Evolutionary conservation across 2,888 invertebrate genomes (phyloP).

Genomic region (Hipparchia semele): DNA sequence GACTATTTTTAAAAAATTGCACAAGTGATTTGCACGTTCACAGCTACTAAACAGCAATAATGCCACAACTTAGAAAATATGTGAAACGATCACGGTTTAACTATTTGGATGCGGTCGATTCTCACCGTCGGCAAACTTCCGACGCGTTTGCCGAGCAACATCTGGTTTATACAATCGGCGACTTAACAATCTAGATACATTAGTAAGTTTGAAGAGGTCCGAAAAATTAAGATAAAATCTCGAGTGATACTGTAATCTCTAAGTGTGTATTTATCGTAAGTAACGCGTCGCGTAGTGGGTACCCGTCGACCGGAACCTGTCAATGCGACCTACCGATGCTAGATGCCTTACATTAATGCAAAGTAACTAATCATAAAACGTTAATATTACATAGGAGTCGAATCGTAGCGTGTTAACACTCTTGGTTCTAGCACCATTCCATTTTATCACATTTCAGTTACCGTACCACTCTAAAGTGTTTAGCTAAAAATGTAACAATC

Average conservation of each 20-base stretch:
- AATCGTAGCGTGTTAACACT: conserved; percentile 83
- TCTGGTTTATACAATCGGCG: conserved; percentile 70
- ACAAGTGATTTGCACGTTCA: conserved; percentile 82
- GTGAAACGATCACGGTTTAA: conserved; percentile 64
- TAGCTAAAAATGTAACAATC: conserved; percentile 84
- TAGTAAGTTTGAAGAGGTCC: conserved; percentile 77
- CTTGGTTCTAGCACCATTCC: conserved; percentile 84
- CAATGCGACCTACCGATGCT: conserved; percentile 77
- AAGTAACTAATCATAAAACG: conserved; percentile 79
- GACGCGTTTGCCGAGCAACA: conserved; percentile 69
- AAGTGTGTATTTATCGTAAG: conserved; percentile 53
- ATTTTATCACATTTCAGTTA: conserved; percentile 84
- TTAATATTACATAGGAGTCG: conserved; percentile 81
- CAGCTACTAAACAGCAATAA: conserved; percentile 77
- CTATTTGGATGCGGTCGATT: conserved; percentile 61
- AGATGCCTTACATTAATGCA: conserved; percentile 79
- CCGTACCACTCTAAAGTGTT: conserved; percentile 84
- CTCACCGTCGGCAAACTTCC: conserved; percentile 58
- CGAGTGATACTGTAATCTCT: conserved; percentile 83
- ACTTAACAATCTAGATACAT: conserved; percentile 74
- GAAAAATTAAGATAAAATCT: conserved; percentile 74
- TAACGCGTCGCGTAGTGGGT: conserved; percentile 46
- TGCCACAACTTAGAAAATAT: conserved; percentile 61
- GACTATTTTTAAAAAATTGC: conserved; percentile 81
- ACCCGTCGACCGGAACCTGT: conserved; percentile 46